phyloP scores from a whole-genome alignment of 1,140 invertebrate species.

The Eriosoma lanigerum region DNA sequence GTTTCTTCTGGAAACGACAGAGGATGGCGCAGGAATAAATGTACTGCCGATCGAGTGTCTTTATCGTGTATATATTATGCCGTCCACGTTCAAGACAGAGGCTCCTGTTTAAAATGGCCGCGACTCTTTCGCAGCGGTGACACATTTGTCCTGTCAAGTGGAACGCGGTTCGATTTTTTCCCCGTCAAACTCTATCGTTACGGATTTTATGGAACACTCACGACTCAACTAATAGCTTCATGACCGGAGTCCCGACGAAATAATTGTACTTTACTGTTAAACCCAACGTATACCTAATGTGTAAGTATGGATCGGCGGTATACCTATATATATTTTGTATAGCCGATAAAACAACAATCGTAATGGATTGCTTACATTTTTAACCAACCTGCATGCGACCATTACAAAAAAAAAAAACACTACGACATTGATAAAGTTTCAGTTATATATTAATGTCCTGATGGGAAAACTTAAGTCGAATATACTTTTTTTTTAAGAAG shows the following conservation, averaged over 20 bases:
- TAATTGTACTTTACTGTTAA: constrained; percentile 46
- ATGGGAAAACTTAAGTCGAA: constrained; percentile 4
- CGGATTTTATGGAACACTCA: constrained; percentile 14
- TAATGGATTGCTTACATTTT: constrained; percentile 50
- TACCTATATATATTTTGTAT: neutral
- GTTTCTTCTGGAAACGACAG: constrained; percentile 40
- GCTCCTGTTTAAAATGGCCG: constrained; percentile 42
- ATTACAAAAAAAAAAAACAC: neutral
- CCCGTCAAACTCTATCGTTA: neutral
- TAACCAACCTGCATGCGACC: constrained; percentile 14
- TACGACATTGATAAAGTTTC: constrained; percentile 31
- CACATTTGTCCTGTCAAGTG: constrained; percentile 49
- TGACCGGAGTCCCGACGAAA: constrained; percentile 31
- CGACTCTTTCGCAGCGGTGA: constrained; percentile 45
- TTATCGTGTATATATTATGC: constrained; percentile 51
- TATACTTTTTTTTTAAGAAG: constrained; percentile 33
- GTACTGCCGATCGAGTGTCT: constrained; percentile 47
- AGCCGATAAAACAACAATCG: constrained; percentile 15
- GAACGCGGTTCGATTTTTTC: constrained; percentile 48
- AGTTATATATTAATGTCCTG: constrained; percentile 25
- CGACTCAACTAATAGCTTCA: constrained; percentile 25
- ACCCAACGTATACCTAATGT: neutral
- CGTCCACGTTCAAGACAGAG: constrained; percentile 41
- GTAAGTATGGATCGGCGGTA: neutral
- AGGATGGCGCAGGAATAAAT: constrained; percentile 15